Evolutionary conservation across 2,113 vertebrate species (phyloP).

Genomic region (Dicerorhinus sumatrensis): DNA sequence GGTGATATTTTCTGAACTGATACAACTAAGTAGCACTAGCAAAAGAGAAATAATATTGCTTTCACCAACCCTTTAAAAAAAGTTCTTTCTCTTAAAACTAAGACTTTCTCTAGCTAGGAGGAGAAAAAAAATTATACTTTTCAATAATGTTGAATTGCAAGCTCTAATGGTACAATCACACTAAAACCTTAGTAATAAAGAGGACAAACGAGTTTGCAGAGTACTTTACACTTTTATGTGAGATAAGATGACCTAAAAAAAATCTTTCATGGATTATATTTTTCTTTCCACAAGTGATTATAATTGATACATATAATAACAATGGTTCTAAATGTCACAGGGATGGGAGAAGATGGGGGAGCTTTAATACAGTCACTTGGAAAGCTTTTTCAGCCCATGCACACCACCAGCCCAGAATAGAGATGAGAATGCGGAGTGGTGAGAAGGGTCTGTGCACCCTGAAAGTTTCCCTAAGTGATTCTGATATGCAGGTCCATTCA

Average conservation of each 20-base stretch:
- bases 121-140: not conserved
- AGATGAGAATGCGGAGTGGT: not conserved
- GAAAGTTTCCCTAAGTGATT: not conserved
- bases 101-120: not conserved
- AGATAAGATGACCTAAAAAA: not conserved
- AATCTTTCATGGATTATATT: not conserved
- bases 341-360: not conserved
- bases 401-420: not conserved
- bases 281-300: slow-evolving; percentile 10
- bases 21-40: not conserved
- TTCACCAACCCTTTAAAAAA: slow-evolving; percentile 6
- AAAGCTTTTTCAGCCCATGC: not conserved
- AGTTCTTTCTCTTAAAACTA: not conserved
- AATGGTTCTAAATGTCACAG: not conserved
- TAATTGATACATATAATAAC: not conserved
- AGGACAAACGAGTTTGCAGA: not conserved
- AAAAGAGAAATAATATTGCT: slow-evolving; percentile 43
- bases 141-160: slow-evolving; percentile 5
- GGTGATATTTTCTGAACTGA: not conserved
- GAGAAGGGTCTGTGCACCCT: not conserved
- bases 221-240: not conserved
- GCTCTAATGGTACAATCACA: not conserved
- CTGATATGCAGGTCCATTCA: not conserved
- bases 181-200: not conserved
- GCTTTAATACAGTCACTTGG: not conserved